Percentiles rank a stretch among this genome's conserved stretches.
Evolutionary conservation across 2,888 invertebrate genomes (phyloP).

Genomic region (Spilarctia lutea): DNA sequence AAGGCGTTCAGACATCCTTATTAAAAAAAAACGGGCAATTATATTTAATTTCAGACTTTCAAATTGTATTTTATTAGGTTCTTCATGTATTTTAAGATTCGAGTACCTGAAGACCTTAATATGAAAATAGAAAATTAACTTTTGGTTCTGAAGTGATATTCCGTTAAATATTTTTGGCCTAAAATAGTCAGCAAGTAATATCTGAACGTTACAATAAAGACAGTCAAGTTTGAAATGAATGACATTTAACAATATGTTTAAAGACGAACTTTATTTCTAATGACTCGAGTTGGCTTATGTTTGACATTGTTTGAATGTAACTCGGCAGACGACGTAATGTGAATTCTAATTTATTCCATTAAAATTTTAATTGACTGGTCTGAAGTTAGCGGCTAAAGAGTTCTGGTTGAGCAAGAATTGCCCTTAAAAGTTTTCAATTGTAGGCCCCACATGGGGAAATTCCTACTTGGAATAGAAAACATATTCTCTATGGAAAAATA

Average conservation of each 20-base stretch:
- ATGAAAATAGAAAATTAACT: not conserved
- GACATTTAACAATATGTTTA: constrained; percentile 26
- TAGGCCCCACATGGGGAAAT: no score
- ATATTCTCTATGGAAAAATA: not conserved
- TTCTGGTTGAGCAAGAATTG: no score
- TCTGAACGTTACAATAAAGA: constrained; percentile 14
- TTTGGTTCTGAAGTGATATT: not conserved
- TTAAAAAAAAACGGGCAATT: not conserved
- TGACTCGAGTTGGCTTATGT: constrained; percentile 44
- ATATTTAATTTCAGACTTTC: not conserved
- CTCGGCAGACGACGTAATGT: constrained; percentile 18
- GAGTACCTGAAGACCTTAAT: not conserved
- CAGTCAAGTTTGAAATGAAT: constrained; percentile 23
- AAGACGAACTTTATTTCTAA: constrained; percentile 45
- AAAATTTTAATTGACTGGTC: not conserved
- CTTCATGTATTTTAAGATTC: not conserved
- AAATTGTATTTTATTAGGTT: not conserved
- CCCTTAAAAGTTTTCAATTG: no score
- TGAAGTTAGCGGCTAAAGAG: no score
- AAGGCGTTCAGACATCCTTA: constrained; percentile 42
- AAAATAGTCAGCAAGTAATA: not conserved
- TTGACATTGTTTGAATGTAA: constrained; percentile 36
- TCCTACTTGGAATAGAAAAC: not conserved
- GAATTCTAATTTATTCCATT: not conserved
- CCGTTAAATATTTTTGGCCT: not conserved